Percentiles rank a stretch among this genome's conserved stretches.
Evolutionary conservation across 2,113 vertebrate species (phyloP).

Genomic region (Hylia prasina): DNA sequence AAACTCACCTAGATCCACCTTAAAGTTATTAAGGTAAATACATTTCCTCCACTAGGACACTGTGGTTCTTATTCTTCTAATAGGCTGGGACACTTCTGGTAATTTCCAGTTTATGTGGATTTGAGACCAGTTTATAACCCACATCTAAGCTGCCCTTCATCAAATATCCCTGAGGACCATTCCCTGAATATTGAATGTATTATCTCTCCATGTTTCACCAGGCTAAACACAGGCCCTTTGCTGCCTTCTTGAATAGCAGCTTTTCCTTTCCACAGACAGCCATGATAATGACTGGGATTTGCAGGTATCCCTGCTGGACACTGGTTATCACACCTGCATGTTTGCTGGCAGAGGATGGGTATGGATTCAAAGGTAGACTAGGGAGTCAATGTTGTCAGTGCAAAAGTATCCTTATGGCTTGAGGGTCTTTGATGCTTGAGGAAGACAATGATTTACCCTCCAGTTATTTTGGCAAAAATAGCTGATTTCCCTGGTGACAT

Average conservation of each 20-base stretch:
- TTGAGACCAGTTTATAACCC: background rate
- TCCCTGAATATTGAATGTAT: background rate
- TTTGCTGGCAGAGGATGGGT: background rate
- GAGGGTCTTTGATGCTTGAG: background rate
- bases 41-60: background rate
- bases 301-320: background rate
- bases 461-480: background rate
- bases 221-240: background rate
- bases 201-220: background rate
- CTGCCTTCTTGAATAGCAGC: background rate
- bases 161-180: background rate
- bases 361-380: background rate
- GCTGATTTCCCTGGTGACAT: background rate
- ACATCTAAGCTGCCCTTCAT: background rate
- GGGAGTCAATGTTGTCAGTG: background rate
- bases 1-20: background rate
- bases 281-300: rapidly evolving
- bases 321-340: background rate
- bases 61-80: background rate
- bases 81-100: background rate
- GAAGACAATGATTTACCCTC: background rate
- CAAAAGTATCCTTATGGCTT: background rate
- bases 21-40: background rate
- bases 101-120: background rate
- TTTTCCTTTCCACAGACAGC: background rate